Conservation (phyloP, 2,797 vertebrate genomes). For the Steatocranus sp. region DNA sequence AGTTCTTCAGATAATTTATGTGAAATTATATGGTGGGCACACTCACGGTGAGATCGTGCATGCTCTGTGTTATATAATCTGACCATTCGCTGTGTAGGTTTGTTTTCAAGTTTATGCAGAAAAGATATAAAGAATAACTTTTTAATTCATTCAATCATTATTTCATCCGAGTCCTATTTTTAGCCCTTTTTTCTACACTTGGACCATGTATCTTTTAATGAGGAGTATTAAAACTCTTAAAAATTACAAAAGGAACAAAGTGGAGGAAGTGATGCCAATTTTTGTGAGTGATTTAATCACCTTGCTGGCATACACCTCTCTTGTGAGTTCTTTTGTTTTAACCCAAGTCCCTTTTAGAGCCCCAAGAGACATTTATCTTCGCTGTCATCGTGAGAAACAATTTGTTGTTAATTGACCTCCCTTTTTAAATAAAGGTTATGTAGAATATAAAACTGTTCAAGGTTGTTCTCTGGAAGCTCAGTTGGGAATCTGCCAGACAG, state of each 20-base stretch:
- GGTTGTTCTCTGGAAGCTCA: slow-evolving; percentile 14
- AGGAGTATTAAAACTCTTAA: background rate
- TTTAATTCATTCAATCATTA: background rate
- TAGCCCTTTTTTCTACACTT: background rate
- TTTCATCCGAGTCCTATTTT: background rate
- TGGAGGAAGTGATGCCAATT: background rate
- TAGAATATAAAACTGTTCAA: slow-evolving; percentile 6
- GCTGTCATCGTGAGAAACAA: background rate
- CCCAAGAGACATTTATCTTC: background rate
- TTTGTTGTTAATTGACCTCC: slow-evolving; percentile 13
- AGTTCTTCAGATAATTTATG: background rate
- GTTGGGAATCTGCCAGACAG: slow-evolving; percentile 11
- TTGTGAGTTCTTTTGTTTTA: background rate
- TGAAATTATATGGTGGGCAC: background rate
- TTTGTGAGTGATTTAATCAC: background rate
- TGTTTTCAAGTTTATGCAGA: background rate
- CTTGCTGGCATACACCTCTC: background rate
- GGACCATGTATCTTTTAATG: background rate
- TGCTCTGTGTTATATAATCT: background rate
- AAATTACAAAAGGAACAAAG: background rate
- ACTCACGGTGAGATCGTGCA: background rate
- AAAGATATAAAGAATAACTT: background rate
- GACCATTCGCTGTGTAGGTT: background rate
- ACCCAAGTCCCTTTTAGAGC: background rate
- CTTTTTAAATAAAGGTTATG: slow-evolving; percentile 29